Conservation (phyloP, 2,888 invertebrate genomes). For the Aphodius granarius region DNA sequence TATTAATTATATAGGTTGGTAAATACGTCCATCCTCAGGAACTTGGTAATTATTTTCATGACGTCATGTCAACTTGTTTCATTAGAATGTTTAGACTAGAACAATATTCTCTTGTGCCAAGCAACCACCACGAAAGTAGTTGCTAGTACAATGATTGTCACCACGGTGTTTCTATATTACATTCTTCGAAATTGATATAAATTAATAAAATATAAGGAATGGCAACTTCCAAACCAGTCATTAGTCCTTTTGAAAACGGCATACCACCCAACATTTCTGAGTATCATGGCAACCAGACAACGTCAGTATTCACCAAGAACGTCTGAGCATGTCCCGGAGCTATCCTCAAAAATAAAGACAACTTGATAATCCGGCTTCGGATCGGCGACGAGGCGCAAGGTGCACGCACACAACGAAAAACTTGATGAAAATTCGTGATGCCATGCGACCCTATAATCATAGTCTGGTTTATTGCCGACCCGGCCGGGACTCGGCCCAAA, state of each 20-base stretch:
- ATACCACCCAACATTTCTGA: background rate
- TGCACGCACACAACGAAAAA: background rate
- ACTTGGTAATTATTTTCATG: background rate
- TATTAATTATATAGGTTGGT: background rate
- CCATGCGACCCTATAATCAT: constrained; percentile 43
- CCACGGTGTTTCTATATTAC: too few species aligned
- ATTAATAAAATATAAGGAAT: background rate
- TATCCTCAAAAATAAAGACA: background rate
- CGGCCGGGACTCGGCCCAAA: constrained; percentile 36
- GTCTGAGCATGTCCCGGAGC: background rate
- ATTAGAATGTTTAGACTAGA: too few species aligned
- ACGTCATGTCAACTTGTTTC: too few species aligned
- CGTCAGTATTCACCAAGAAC: background rate
- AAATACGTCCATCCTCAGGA: background rate
- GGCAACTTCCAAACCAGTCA: background rate
- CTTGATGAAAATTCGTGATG: background rate
- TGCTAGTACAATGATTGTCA: too few species aligned
- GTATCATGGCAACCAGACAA: background rate
- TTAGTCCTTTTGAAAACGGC: background rate
- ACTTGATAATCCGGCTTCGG: background rate
- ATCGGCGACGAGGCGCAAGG: background rate
- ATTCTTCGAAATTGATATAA: background rate
- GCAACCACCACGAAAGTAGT: too few species aligned
- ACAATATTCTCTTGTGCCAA: too few species aligned
- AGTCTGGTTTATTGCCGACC: constrained; percentile 33